Evolutionary conservation across 2,113 vertebrate species (phyloP).

Genomic region (Bambusicola thoracicus): DNA sequence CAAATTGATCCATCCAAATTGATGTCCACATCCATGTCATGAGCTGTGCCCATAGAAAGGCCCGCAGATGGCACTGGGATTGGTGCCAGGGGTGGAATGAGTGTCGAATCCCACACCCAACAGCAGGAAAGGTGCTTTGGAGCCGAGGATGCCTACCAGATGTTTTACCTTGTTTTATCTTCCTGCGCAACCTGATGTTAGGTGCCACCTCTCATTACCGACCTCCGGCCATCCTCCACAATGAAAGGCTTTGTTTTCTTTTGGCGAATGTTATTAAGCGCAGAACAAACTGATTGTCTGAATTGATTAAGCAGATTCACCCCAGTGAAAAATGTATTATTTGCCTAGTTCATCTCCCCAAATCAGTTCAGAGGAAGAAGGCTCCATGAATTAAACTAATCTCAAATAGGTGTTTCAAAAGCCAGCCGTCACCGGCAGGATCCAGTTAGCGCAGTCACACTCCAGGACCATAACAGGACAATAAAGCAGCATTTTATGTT

Average conservation of each 20-base stretch:
- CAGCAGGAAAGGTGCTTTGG: not conserved
- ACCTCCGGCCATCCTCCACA: constrained; percentile 29
- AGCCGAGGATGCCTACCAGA: constrained; percentile 14
- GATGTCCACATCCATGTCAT: not conserved
- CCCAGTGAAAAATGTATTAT: constrained; percentile 57
- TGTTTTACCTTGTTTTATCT: constrained; percentile 29
- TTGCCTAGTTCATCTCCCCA: constrained; percentile 61
- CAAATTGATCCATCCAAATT: too few relatives aligned
- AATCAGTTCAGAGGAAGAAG: constrained; percentile 42
- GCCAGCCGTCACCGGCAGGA: not conserved
- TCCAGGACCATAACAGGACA: constrained; percentile 38
- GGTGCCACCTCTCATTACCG: constrained; percentile 19
- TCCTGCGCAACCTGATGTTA: not conserved
- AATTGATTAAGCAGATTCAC: constrained; percentile 75
- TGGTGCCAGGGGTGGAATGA: not conserved
- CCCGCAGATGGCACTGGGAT: not conserved
- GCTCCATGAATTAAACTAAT: constrained; percentile 62
- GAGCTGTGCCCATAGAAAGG: not conserved
- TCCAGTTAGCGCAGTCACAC: constrained; percentile 41
- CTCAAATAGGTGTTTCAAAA: constrained; percentile 69
- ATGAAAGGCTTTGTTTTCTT: constrained; percentile 69
- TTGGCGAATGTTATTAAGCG: constrained; percentile 64
- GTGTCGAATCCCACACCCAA: not conserved
- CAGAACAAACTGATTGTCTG: constrained; percentile 72
- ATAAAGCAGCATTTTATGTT: constrained; percentile 22